Evolutionary conservation across 2,888 invertebrate genomes (phyloP).

Genomic region (Vannuccia rotundouncinata): DNA sequence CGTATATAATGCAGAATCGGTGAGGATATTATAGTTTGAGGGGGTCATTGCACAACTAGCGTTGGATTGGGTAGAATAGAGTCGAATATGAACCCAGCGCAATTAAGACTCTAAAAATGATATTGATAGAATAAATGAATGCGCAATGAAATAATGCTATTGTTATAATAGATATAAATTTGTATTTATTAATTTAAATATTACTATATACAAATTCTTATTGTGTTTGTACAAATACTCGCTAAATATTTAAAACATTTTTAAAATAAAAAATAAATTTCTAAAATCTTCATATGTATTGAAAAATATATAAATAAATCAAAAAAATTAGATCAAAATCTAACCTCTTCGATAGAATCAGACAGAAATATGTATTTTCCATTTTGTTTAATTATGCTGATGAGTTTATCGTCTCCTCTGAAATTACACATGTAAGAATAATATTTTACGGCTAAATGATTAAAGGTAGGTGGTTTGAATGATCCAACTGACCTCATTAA

Average conservation of each 20-base stretch:
- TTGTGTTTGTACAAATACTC: no score
- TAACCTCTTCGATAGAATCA: neutral
- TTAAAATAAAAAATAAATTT: neutral
- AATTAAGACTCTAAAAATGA: neutral
- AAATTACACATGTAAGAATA: neutral
- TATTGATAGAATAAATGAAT: no score
- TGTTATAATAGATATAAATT: no score
- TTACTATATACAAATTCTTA: no score
- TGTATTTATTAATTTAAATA: no score
- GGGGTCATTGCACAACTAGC: neutral
- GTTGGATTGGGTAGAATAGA: neutral
- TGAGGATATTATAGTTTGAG: no score
- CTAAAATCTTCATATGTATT: neutral
- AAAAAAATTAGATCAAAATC: neutral
- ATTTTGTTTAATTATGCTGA: neutral
- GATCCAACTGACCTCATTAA: conserved; percentile 3
- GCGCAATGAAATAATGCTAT: no score
- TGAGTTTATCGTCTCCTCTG: conserved; percentile 1
- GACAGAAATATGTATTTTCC: neutral
- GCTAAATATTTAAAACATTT: no score
- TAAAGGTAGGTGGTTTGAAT: neutral
- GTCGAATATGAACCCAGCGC: neutral
- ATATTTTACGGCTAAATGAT: neutral
- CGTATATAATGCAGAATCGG: no score
- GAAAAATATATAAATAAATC: neutral